A percentile compares a stretch with the other conserved stretches of the same genome.
These are phyloP conservation scores for Hemistola chrysoprasaria DNA, from an alignment of 2,888 invertebrate species.

Conservation along the genomic window DNA sequence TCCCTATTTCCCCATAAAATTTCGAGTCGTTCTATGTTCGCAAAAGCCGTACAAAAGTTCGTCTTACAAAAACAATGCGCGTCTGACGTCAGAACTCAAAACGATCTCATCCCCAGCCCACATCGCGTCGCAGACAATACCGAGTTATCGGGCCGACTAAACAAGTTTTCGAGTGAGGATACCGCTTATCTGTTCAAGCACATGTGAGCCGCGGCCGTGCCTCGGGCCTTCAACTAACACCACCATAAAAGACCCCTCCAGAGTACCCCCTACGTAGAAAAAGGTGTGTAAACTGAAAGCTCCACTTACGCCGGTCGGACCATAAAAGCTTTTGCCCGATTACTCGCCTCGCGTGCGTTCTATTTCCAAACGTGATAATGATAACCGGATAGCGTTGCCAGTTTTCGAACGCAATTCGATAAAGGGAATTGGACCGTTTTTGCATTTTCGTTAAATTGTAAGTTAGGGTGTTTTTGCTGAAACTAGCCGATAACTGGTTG, in stretches of 20 bases:
- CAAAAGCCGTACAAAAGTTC: not conserved
- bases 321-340: constrained; percentile 78
- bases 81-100: constrained; percentile 32
- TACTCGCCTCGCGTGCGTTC: constrained; percentile 79
- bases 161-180: constrained; percentile 78
- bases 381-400: constrained; percentile 63
- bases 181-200: constrained; percentile 76
- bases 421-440: constrained; percentile 8
- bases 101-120: constrained; percentile 46
- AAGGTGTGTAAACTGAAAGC: constrained; percentile 59
- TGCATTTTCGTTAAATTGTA: too few relatives aligned
- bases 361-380: constrained; percentile 79
- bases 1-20: too few relatives aligned
- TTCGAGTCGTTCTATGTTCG: too few relatives aligned
- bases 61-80: constrained; percentile 37
- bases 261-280: constrained; percentile 65
- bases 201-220: constrained; percentile 67
- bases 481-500: not conserved
- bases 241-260: constrained; percentile 59
- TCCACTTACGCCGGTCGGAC: constrained; percentile 52
- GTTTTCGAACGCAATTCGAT: constrained; percentile 29
- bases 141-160: constrained; percentile 71
- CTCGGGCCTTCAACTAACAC: constrained; percentile 70
- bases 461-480: not conserved
- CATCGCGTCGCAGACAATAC: constrained; percentile 60